A percentile compares a stretch with the other conserved stretches of the same genome.
These are phyloP conservation scores for Huso huso DNA, from an alignment of 2,797 vertebrate genomes.

Conservation along the genomic window DNA sequence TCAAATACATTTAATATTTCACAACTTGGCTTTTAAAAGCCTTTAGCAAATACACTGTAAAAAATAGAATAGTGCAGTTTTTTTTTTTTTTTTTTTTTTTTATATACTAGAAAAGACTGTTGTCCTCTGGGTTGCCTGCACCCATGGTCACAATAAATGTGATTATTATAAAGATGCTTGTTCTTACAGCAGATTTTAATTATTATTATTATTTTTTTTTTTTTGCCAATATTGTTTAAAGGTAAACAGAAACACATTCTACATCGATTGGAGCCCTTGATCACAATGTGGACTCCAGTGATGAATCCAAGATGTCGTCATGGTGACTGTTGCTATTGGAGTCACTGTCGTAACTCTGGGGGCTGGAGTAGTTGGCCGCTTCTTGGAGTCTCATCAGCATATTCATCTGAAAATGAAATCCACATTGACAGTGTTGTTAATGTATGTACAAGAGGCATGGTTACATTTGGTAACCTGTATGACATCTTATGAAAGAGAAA, in stretches of 20 bases:
- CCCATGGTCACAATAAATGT: conserved; percentile 48
- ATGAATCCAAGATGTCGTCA: conserved; percentile 88
- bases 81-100: conserved; percentile 23
- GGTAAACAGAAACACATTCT: conserved; percentile 4
- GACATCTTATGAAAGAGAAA: too few species aligned
- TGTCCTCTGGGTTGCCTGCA: conserved; percentile 65
- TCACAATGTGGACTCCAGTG: conserved; percentile 91
- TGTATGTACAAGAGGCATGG: too few species aligned
- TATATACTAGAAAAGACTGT: conserved; percentile 28
- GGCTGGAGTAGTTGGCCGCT: conserved; percentile 89
- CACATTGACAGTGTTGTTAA: too few species aligned
- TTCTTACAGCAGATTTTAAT: conserved; percentile 30
- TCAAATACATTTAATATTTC: conserved; percentile 12
- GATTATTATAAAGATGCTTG: conserved; percentile 21
- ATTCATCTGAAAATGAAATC: conserved; percentile 73
- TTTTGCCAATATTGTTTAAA: too few species aligned
- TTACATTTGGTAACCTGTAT: too few species aligned
- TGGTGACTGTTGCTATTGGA: conserved; percentile 96
- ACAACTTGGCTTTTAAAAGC: conserved; percentile 31
- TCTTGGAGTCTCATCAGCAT: conserved; percentile 97
- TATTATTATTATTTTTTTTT: not conserved
- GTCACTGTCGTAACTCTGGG: conserved; percentile 97
- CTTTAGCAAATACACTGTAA: conserved; percentile 49
- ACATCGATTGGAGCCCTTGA: not conserved
- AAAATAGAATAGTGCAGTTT: conserved; percentile 58